Percentiles rank a stretch among this genome's conserved stretches.
Conservation (phyloP, 1,140 invertebrate species). For the Hypothenemus hampei region DNA sequence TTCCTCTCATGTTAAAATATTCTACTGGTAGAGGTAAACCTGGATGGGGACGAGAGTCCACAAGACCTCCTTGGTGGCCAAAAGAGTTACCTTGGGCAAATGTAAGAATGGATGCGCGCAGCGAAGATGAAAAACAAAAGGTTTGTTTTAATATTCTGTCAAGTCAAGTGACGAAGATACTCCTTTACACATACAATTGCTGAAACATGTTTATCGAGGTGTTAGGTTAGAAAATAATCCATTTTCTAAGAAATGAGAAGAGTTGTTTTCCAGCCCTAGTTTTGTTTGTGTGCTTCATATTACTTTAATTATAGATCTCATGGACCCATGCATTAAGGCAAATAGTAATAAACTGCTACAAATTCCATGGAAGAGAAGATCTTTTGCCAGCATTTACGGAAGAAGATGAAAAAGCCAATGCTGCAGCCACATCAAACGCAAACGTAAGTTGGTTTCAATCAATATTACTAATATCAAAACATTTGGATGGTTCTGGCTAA, state of each 20-base stretch:
- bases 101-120: conserved; percentile 92
- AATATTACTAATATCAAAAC: neutral
- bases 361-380: conserved; percentile 95
- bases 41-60: conserved; percentile 94
- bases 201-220: no score
- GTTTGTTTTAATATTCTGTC: no score
- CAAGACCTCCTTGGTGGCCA: conserved; percentile 95
- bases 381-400: conserved; percentile 90
- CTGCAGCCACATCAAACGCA: conserved; percentile 47
- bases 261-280: no score
- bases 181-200: no score
- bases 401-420: conserved; percentile 74
- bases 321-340: conserved; percentile 97
- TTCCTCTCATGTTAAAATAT: conserved; percentile 97
- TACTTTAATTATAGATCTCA: conserved; percentile 74
- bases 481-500: no score
- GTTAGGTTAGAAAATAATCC: no score
- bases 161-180: no score
- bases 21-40: conserved; percentile 95
- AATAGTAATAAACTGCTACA: conserved; percentile 98
- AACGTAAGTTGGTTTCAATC: conserved; percentile 38
- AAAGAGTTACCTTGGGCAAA: conserved; percentile 96
- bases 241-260: no score
- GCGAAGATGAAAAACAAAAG: conserved; percentile 96
- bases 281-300: no score